phyloP scores from a whole-genome alignment of 2,113 vertebrate genomes.

The Carlito syrichta region DNA sequence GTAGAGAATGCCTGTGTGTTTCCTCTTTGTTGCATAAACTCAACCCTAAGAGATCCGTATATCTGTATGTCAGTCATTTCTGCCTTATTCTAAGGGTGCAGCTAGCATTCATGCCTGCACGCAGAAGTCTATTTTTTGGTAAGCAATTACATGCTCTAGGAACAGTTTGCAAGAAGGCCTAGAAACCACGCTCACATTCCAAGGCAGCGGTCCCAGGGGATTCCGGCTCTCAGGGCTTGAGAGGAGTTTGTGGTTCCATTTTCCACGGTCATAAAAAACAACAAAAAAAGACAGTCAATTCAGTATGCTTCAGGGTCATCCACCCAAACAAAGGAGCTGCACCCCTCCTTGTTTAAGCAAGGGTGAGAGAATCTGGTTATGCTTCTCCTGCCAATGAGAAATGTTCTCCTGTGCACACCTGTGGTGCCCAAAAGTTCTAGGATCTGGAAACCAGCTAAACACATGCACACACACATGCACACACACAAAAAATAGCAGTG shows the following conservation, averaged over 20 bases:
- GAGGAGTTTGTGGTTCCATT: background rate
- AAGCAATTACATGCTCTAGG: background rate
- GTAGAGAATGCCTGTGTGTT: background rate
- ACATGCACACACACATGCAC: background rate
- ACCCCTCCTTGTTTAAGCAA: background rate
- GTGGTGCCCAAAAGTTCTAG: background rate
- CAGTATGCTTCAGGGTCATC: background rate
- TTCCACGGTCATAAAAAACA: background rate
- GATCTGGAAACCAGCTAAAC: background rate
- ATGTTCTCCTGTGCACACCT: background rate
- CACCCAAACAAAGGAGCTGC: background rate
- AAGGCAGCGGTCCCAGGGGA: background rate
- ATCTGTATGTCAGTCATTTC: slow-evolving; percentile 17
- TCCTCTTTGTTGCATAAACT: slow-evolving; percentile 19
- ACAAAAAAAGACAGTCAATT: background rate
- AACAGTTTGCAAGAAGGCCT: background rate
- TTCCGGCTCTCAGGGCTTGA: background rate
- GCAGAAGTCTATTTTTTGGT: background rate
- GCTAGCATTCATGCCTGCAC: background rate
- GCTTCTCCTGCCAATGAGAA: background rate
- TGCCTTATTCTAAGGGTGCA: background rate
- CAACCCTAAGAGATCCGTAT: background rate
- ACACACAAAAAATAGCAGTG: background rate
- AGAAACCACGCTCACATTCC: background rate
- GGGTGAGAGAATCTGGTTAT: background rate